Base-by-base conservation (phyloP, 2,113 vertebrate genomes). In the Chlorodrepanis virens region DNA sequence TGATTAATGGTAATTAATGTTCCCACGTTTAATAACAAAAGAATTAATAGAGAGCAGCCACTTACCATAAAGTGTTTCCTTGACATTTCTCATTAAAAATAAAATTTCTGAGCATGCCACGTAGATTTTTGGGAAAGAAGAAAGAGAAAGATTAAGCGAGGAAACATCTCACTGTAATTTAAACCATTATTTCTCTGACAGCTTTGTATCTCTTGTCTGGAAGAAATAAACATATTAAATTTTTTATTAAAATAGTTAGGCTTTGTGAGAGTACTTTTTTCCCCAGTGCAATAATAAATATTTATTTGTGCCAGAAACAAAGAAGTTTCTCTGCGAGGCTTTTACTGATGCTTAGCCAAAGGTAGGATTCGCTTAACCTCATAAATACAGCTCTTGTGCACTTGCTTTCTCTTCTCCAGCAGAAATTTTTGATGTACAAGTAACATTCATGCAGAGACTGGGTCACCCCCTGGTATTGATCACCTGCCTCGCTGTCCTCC, bases 281-380 rank as follows among this genome's bases (percentile, higher is more conserved):
- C 45, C 77, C 57, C 94, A 81, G 72, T 87, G 75, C 76, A 91
- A 90, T 94, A 91, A 94, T 96, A 96, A 97, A 96, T 94, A 94
- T 97, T 97, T 97, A 91, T 96, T 97, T 97, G 71, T 94, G 60
- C 83, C 65, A 95, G 90, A 97, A 97, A 96, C 91, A 96, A 95
- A 92, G 94, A 67, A 61, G 54, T 87, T 96, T 85, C 25, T 89
- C 68, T 81, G 21, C 2, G 44, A 96, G 82, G 44, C 59, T 95
- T 94, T 83, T 83, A 54, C 45, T 90, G 91, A 96, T 92, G 81
- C 81, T 94, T 91, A 93, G 96, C 77, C 69, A 96, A 96, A 97
- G 94, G 78, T 95, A 65, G 29, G 56, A 87, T n/a, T 42, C 64
- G 84, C 65, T 88, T 86, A 83, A 86, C 47, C 39, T 78, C 82